phyloP scores from a whole-genome alignment of 1,140 invertebrate genomes.

The Drosophila lowei region DNA sequence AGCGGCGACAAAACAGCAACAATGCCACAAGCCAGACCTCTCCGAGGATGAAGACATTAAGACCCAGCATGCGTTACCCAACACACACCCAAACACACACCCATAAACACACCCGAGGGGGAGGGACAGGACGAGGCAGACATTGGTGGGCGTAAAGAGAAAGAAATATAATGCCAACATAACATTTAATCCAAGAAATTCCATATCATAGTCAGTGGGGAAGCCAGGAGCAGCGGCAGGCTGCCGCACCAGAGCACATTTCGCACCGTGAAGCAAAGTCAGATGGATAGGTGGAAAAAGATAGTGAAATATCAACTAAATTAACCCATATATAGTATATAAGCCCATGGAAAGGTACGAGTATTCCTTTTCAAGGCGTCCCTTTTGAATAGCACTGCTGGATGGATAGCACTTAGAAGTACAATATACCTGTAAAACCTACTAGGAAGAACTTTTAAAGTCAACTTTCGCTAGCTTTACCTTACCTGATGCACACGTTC shows the following conservation, averaged over 20 bases:
- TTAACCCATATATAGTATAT: constrained; percentile 17
- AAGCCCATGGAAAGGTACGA: neutral
- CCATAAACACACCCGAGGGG: constrained; percentile 5
- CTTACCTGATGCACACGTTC: too few species aligned
- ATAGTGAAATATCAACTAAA: constrained; percentile 5
- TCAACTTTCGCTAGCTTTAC: too few species aligned
- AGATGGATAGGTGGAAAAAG: constrained; percentile 10
- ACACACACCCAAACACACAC: constrained; percentile 19
- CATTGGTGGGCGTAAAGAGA: constrained; percentile 68
- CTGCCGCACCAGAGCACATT: constrained; percentile 23
- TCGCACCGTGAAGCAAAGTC: constrained; percentile 58
- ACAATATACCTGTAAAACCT: too few species aligned
- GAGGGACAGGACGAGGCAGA: constrained; percentile 17
- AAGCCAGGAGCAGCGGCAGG: constrained; percentile 10
- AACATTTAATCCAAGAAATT: constrained; percentile 81
- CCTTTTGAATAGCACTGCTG: too few species aligned
- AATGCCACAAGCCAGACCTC: constrained; percentile 38
- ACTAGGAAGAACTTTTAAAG: too few species aligned
- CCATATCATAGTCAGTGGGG: constrained; percentile 64
- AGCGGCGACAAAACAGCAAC: constrained; percentile 40
- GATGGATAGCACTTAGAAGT: too few species aligned
- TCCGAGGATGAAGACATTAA: constrained; percentile 71
- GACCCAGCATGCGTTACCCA: constrained; percentile 72
- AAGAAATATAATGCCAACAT: constrained; percentile 82
- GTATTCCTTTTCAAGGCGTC: too few species aligned